Base-by-base conservation (phyloP, 2,888 invertebrate genomes). In the Chesias legatella region DNA sequence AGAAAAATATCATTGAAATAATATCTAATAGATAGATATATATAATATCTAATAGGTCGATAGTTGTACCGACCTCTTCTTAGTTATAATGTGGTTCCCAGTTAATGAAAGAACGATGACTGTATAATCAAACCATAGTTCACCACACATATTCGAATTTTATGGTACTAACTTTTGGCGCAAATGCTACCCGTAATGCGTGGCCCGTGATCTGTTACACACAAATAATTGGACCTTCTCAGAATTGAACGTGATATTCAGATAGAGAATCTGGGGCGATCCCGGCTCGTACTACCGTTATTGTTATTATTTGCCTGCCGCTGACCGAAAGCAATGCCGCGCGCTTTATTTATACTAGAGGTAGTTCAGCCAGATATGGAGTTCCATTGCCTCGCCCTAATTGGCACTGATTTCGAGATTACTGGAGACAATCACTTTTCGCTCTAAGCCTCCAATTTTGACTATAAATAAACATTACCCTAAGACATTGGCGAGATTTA, bases 271-370 rank as follows among this genome's bases (percentile, higher is more conserved):
- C 50, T 53, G 55, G 59, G 58, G 48, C 65, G 63, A 63, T 64
- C 58, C 58, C 54, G 45, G 58, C 58, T 43, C 47, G 46, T 37
- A 53, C 46, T 55, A 56, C 68, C 68, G 69, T 69, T 71, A 70
- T 56, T 63, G 62, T 66, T 68, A 69, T 71, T 69, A 71, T 70
- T 68, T 63, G 59, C 60, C 49, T 52, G 58, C 36, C 34, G 43
- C 39, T 35, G 47, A 53, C 51, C 48, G 39, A 42, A 40, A 38
- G 40, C 31, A 31, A 35, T 28, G 40, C 44, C 43, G 33, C 33
- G 41, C 29, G 7, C 21, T 7, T 21, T 17, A 17, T 5, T 17
- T 31, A 30, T 31, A 33, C n/a, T n/a, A n/a, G n/a, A n/a, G n/a
- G 40, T 43, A 43, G 38, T 37, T 10, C 37, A 43, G 30, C 41